Conservation (phyloP, 2,888 invertebrate genomes). For the Lasioglossum lativentre region DNA sequence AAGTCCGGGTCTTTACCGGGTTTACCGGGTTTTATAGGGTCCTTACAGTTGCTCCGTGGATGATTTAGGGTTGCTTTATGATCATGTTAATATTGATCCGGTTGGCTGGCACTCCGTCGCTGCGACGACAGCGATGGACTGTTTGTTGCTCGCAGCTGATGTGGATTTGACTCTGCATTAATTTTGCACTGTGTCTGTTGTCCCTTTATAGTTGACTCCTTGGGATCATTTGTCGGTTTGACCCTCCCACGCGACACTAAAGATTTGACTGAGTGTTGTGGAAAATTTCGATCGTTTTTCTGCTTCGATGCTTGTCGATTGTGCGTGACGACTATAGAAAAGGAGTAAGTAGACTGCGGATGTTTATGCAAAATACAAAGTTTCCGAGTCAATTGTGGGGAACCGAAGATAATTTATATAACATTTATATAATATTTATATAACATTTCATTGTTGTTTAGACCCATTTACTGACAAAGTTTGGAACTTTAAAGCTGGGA, state of each 20-base stretch:
- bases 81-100: slow-evolving; percentile 6
- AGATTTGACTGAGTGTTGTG: background rate
- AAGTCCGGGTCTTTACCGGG: slow-evolving; percentile 1
- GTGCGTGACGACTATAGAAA: background rate
- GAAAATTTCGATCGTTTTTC: background rate
- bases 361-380: background rate
- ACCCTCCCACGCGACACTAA: background rate
- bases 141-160: background rate
- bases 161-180: background rate
- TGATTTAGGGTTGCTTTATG: slow-evolving; percentile 9
- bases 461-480: too few species aligned
- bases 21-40: slow-evolving; percentile 11
- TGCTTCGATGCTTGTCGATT: background rate
- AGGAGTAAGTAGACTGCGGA: background rate
- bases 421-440: too few species aligned
- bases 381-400: background rate
- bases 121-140: background rate
- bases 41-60: background rate
- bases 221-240: background rate
- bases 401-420: too few species aligned
- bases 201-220: background rate
- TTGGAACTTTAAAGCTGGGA: too few species aligned
- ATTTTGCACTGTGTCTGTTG: background rate
- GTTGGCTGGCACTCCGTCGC: background rate
- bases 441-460: too few species aligned